phyloP scores from a whole-genome alignment of 1,140 invertebrate genomes.

The Drosophila eugracilis region DNA sequence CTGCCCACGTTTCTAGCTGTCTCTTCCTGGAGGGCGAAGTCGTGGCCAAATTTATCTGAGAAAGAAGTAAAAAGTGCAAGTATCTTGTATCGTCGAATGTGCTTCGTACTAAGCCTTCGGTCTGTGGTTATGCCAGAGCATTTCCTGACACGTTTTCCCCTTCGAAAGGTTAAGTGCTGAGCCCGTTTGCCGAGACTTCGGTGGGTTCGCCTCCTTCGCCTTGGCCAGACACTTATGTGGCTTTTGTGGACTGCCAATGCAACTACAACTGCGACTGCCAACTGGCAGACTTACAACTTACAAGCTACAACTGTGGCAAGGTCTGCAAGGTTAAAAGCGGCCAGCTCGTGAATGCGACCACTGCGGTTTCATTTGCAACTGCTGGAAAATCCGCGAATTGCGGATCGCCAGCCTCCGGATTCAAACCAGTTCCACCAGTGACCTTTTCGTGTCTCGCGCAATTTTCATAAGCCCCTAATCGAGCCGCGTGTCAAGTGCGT shows the following conservation, averaged over 20 bases:
- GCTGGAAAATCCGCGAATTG: constrained; percentile 39
- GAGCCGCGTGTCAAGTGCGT: constrained; percentile 69
- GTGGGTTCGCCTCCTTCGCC: constrained; percentile 62
- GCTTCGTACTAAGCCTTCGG: constrained; percentile 30
- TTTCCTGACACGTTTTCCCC: constrained; percentile 68
- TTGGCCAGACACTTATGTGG: constrained; percentile 57
- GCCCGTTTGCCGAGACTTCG: constrained; percentile 22
- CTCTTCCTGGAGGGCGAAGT: constrained; percentile 40
- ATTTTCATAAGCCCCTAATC: constrained; percentile 69
- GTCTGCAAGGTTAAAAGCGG: constrained; percentile 75
- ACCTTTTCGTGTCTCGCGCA: constrained; percentile 68
- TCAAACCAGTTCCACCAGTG: constrained; percentile 70
- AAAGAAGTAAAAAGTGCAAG: constrained; percentile 7
- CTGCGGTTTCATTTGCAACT: constrained; percentile 41
- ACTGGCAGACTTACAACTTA: constrained; percentile 37
- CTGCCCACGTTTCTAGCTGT: constrained; percentile 17
- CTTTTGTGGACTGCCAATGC: not conserved
- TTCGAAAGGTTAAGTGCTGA: constrained; percentile 68
- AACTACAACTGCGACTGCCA: not conserved
- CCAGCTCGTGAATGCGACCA: constrained; percentile 53
- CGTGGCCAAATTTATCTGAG: constrained; percentile 26
- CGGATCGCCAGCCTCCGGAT: constrained; percentile 25
- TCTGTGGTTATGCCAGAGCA: constrained; percentile 42
- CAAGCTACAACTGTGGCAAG: constrained; percentile 76
- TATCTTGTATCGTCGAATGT: constrained; percentile 15